Evolutionary conservation across 2,888 invertebrate genomes (phyloP).

Genomic region (Ophraella communa): DNA sequence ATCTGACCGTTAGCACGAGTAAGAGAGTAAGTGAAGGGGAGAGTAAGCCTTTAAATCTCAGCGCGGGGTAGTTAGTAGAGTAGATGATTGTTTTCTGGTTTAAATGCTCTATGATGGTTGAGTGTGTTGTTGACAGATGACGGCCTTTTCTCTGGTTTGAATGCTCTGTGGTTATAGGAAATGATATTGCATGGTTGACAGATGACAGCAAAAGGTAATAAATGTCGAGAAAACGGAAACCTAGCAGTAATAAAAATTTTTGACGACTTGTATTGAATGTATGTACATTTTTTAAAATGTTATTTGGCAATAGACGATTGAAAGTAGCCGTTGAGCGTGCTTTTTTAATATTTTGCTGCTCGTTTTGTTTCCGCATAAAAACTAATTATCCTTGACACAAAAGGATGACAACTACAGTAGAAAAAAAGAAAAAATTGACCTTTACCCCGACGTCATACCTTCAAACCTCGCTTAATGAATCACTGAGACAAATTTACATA

Average conservation of each 20-base stretch:
- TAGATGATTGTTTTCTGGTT: constrained; percentile 5
- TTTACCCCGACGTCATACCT: no score
- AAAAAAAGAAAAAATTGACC: no score
- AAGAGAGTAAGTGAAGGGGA: constrained; percentile 29
- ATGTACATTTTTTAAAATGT: no score
- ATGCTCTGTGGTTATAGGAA: not conserved
- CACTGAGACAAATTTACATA: no score
- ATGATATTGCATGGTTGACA: constrained; percentile 5
- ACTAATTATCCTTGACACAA: no score
- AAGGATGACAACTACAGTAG: no score
- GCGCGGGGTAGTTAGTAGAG: constrained; percentile 10
- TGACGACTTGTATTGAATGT: no score
- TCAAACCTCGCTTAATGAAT: no score
- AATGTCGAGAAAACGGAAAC: not conserved
- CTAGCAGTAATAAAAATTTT: not conserved
- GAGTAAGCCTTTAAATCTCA: constrained; percentile 43
- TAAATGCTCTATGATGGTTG: not conserved
- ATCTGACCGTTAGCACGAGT: constrained; percentile 43
- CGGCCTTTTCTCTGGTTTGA: not conserved
- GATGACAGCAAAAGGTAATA: constrained; percentile 1
- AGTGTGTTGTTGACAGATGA: constrained; percentile 2
- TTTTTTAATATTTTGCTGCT: no score
- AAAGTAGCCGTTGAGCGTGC: no score
- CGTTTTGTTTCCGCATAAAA: no score
- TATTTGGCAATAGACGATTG: no score